phyloP scores from a whole-genome alignment of 2,797 vertebrate genomes.

The Pipistrellus kuhlii region DNA sequence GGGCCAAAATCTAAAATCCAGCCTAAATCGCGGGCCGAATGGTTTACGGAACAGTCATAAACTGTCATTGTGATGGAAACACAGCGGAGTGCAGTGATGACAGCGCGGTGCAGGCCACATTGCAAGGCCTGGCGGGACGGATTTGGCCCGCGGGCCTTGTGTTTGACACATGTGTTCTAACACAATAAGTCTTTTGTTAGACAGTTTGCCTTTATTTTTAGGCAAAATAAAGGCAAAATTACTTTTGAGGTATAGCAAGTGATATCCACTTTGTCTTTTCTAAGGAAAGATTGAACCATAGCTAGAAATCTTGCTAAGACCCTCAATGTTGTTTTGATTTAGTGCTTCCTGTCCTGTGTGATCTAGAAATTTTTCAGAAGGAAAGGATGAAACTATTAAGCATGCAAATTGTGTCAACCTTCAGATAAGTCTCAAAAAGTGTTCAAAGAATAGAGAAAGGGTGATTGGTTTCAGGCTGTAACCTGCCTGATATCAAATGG shows the following conservation, averaged over 20 bases:
- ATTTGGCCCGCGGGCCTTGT: too few relatives aligned
- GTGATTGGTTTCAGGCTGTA: background rate
- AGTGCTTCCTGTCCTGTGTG: background rate
- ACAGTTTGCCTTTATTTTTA: background rate
- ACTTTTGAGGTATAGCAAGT: background rate
- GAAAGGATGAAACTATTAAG: background rate
- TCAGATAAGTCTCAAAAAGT: background rate
- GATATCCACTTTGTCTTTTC: background rate
- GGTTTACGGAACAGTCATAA: too few relatives aligned
- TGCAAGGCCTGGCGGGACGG: too few relatives aligned
- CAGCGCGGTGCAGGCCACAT: too few relatives aligned
- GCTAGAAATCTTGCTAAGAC: background rate
- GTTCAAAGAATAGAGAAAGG: background rate
- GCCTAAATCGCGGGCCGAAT: too few relatives aligned
- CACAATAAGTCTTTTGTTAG: background rate
- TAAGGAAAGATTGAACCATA: background rate
- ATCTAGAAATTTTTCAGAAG: conserved; percentile 2
- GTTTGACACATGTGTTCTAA: too few relatives aligned
- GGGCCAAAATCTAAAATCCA: too few relatives aligned
- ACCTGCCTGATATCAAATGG: background rate
- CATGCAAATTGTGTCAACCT: background rate
- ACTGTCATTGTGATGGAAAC: too few relatives aligned
- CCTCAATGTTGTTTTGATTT: background rate
- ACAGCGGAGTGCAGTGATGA: too few relatives aligned
- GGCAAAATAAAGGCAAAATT: background rate